Percentiles rank a stretch among this genome's conserved stretches.
Conservation (phyloP, 2,888 invertebrate species). For the Philonicus albiceps region DNA sequence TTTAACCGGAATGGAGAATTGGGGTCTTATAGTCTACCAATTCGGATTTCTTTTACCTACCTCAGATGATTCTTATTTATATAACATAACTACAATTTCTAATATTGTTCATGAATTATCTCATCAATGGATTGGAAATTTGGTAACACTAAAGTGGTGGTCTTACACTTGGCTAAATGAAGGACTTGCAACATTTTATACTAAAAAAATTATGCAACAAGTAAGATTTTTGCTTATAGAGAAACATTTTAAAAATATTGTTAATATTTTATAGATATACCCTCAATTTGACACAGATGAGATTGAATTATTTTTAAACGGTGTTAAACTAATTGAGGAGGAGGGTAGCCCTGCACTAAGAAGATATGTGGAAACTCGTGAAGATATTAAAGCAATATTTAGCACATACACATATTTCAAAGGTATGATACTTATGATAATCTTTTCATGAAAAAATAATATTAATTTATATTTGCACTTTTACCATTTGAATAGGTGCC, state of each 20-base stretch:
- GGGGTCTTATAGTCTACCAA: conserved; percentile 79
- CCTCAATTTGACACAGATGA: not conserved
- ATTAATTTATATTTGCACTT: not conserved
- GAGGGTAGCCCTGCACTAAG: not conserved
- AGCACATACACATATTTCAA: not conserved
- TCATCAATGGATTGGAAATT: conserved; percentile 79
- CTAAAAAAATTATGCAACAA: not conserved
- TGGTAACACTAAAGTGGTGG: conserved; percentile 73
- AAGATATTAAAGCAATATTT: not conserved
- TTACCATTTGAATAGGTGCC: not conserved
- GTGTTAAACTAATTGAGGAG: not conserved
- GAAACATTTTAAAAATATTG: not conserved
- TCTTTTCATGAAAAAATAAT: not conserved
- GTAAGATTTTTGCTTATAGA: not conserved
- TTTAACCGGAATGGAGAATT: conserved; percentile 92
- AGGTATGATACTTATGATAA: not conserved
- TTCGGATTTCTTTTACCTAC: not conserved
- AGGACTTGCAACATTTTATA: conserved; percentile 69
- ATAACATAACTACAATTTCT: not conserved
- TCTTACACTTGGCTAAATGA: conserved; percentile 73
- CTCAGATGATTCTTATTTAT: not conserved
- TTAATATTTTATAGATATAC: not conserved
- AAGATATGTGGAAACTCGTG: not conserved
- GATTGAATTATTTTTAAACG: not conserved
- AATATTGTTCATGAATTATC: conserved; percentile 48